Evolutionary conservation across 2,797 vertebrate genomes (phyloP).

Genomic region (Nannoperca obscura): DNA sequence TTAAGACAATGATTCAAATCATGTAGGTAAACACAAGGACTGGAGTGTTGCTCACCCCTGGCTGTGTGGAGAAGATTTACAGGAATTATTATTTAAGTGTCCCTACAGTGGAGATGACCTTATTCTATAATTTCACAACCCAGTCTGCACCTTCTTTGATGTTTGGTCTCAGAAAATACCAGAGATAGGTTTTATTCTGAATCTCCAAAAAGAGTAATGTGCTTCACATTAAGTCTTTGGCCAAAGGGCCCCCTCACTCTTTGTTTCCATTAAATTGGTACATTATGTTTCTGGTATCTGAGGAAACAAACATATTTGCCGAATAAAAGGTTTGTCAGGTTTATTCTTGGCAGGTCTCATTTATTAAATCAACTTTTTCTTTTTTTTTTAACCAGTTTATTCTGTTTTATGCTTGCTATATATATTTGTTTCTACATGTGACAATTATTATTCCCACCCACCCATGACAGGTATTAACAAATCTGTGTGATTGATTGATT

Average conservation of each 20-base stretch:
- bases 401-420: background rate
- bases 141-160: slow-evolving; percentile 3
- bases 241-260: slow-evolving; percentile 34
- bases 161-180: slow-evolving; percentile 17
- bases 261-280: slow-evolving; percentile 18
- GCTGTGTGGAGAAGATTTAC: background rate
- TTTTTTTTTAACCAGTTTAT: background rate
- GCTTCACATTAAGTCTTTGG: slow-evolving; percentile 43
- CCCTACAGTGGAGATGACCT: background rate
- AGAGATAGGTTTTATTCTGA: slow-evolving; percentile 18
- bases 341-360: background rate
- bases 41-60: background rate
- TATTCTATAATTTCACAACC: background rate
- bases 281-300: slow-evolving; percentile 24
- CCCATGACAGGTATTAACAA: background rate
- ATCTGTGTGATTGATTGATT: background rate
- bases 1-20: slow-evolving; percentile 17
- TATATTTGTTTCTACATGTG: background rate
- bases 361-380: background rate
- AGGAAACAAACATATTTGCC: slow-evolving; percentile 9
- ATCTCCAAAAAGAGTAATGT: slow-evolving; percentile 32
- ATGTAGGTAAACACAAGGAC: background rate
- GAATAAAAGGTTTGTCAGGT: too few relatives aligned
- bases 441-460: background rate
- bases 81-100: background rate